These are phyloP conservation scores for Zeuzera pyrina DNA, from an alignment of 2,888 invertebrate genomes.

Conservation along the genomic window DNA sequence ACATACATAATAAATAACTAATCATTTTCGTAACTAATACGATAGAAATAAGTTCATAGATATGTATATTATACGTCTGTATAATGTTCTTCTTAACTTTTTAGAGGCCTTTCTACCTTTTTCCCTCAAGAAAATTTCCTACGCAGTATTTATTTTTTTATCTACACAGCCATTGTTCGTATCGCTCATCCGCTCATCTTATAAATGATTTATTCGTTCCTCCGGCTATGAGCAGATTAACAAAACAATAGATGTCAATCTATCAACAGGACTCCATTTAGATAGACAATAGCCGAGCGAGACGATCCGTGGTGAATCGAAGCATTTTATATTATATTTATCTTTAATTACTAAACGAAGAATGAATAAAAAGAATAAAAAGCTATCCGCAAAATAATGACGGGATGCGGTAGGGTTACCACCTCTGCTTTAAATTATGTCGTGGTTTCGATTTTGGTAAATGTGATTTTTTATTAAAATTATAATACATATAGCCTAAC, in stretches of 20 bases:
- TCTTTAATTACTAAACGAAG: slow-evolving; percentile 67
- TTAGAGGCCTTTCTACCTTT: too few relatives aligned
- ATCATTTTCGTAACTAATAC: too few relatives aligned
- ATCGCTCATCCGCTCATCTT: slow-evolving; percentile 20
- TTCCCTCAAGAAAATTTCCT: too few relatives aligned
- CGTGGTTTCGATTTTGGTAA: too few relatives aligned
- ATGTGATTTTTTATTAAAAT: too few relatives aligned
- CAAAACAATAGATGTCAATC: slow-evolving; percentile 65
- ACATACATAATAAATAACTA: too few relatives aligned
- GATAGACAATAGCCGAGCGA: slow-evolving; percentile 53
- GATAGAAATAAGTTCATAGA: too few relatives aligned
- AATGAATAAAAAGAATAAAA: slow-evolving; percentile 14
- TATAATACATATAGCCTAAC: too few relatives aligned
- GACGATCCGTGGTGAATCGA: slow-evolving; percentile 47
- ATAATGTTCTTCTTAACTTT: too few relatives aligned
- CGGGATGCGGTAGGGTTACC: too few relatives aligned
- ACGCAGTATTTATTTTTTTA: slow-evolving; percentile 10
- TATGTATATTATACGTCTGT: too few relatives aligned
- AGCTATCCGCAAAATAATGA: slow-evolving; percentile 51
- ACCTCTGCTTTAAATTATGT: too few relatives aligned
- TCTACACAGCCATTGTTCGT: slow-evolving; percentile 15
- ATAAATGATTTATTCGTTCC: slow-evolving; percentile 64
- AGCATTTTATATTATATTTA: slow-evolving; percentile 70
- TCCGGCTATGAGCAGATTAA: slow-evolving; percentile 49
- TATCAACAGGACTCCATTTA: slow-evolving; percentile 60